These are phyloP conservation scores for Alviniconcha strummeri DNA, from an alignment of 2,888 invertebrate genomes.

Conservation along the genomic window DNA sequence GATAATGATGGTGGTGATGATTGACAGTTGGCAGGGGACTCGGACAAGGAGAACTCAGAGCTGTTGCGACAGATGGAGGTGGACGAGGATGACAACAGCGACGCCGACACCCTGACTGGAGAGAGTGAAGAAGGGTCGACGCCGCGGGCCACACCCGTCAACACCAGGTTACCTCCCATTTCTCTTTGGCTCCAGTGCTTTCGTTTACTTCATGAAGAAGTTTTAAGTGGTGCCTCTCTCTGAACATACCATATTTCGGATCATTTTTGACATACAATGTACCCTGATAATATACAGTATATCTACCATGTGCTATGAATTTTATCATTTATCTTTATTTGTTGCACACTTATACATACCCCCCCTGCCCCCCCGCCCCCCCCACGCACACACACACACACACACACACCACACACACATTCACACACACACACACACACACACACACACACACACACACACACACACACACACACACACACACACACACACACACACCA, in stretches of 20 bases:
- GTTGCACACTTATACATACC: no score
- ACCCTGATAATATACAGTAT: no score
- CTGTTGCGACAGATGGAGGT: constrained; percentile 30
- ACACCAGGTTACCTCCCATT: constrained; percentile 1
- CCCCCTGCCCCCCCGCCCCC: no score
- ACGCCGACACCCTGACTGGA: constrained; percentile 61
- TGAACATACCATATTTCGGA: no score
- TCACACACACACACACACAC: neutral
- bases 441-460: neutral
- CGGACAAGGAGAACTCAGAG: constrained; percentile 44
- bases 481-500: neutral
- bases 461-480: neutral
- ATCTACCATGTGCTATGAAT: no score
- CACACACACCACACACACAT: neutral
- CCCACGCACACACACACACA: neutral
- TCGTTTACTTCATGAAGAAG: neutral
- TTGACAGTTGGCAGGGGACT: constrained; percentile 36
- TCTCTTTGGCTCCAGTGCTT: neutral
- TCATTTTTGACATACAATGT: no score
- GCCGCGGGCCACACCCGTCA: constrained; percentile 49
- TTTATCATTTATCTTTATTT: no score
- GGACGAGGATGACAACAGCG: constrained; percentile 54
- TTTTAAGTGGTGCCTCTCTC: neutral
- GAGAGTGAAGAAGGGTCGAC: constrained; percentile 56
- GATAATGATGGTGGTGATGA: neutral